Conservation (phyloP, 2,888 invertebrate species). For the Chalcosyrphus nemorum region DNA sequence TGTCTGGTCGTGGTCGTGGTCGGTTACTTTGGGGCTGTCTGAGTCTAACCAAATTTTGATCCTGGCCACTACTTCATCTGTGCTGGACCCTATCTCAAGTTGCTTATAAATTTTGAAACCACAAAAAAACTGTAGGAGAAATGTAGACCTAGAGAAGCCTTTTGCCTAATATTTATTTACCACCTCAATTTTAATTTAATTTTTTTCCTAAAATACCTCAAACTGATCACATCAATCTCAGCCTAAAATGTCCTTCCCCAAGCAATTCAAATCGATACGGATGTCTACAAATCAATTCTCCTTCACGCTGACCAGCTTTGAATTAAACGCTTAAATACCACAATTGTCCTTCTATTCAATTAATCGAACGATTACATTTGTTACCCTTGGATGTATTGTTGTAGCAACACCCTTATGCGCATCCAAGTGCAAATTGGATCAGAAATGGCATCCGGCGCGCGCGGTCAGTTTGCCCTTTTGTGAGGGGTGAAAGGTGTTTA, state of each 20-base stretch:
- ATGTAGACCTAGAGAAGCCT: no score
- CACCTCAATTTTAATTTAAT: no score
- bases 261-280: not conserved
- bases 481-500: constrained; percentile 64
- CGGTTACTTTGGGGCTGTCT: no score
- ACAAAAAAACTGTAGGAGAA: no score
- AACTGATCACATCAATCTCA: constrained; percentile 31
- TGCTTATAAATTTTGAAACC: no score
- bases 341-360: constrained; percentile 66
- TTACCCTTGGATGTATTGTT: constrained; percentile 57
- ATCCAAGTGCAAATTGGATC: constrained; percentile 60
- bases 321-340: constrained; percentile 61
- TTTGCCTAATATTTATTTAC: no score
- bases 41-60: no score
- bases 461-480: not conserved
- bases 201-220: no score
- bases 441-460: not conserved
- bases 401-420: constrained; percentile 39
- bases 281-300: constrained; percentile 43
- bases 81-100: no score
- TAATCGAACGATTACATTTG: constrained; percentile 69
- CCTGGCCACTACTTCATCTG: no score
- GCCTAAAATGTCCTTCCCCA: not conserved
- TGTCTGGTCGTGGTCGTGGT: no score
- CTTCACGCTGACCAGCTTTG: constrained; percentile 52